A percentile compares a stretch with the other conserved stretches of the same genome.
phyloP scores from a whole-genome alignment of 1,140 invertebrate species.

The Temnothorax longispinosus region DNA sequence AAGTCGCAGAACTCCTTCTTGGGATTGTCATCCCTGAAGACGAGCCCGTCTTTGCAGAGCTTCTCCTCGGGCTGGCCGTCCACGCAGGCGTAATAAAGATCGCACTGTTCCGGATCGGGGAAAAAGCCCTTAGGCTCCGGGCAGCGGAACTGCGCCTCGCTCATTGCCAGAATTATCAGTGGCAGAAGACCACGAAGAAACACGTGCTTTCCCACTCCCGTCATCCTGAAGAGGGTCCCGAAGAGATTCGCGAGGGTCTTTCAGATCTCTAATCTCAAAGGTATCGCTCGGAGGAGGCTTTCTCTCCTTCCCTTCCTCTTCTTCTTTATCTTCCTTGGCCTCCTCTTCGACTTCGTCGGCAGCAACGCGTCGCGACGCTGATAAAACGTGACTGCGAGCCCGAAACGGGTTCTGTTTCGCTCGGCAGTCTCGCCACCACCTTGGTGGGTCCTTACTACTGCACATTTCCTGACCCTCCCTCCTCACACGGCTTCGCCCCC shows the following conservation, averaged over 20 bases:
- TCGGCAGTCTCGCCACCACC: conserved; percentile 78
- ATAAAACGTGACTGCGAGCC: conserved; percentile 73
- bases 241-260: background rate
- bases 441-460: conserved; percentile 67
- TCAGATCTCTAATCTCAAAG: background rate
- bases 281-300: background rate
- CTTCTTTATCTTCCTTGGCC: conserved; percentile 4
- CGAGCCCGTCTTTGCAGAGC: conserved; percentile 93
- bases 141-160: conserved; percentile 87
- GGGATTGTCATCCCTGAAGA: conserved; percentile 92
- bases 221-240: background rate
- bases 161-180: conserved; percentile 40
- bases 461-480: conserved; percentile 79
- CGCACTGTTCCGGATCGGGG: conserved; percentile 92
- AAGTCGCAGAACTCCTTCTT: conserved; percentile 92
- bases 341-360: conserved; percentile 28
- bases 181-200: conserved; percentile 23
- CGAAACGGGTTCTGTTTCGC: conserved; percentile 81
- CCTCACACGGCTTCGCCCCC: conserved; percentile 71
- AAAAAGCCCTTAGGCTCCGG: conserved; percentile 92
- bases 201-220: conserved; percentile 11
- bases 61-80: conserved; percentile 89
- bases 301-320: conserved; percentile 3
- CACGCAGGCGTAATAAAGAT: conserved; percentile 92
- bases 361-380: conserved; percentile 56